A percentile compares a stretch with the other conserved stretches of the same genome.
Conservation (phyloP, 2,113 vertebrate genomes). For the Pituophis catenifer region DNA sequence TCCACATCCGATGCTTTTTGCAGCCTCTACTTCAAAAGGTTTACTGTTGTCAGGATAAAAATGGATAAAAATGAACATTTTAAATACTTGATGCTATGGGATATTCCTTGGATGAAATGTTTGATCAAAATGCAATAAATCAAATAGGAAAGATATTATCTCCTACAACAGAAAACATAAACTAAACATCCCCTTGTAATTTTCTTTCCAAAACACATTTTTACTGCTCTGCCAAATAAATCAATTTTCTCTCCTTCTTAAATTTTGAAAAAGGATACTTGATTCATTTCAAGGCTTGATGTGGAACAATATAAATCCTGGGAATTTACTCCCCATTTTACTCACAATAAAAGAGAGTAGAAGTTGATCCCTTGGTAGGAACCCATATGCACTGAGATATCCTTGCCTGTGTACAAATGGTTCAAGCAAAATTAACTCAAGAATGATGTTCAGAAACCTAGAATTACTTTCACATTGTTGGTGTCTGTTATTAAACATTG, state of each 20-base stretch:
- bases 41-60: not conserved
- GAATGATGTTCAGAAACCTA: constrained; percentile 50
- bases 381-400: constrained; percentile 39
- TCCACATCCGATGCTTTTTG: not conserved
- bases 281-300: not conserved
- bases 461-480: constrained; percentile 31
- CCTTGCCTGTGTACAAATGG: constrained; percentile 44
- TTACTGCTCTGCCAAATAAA: not conserved
- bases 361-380: constrained; percentile 26
- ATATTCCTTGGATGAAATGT: not conserved
- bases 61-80: not conserved
- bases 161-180: not conserved
- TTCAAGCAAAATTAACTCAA: constrained; percentile 52
- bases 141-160: not conserved
- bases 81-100: not conserved
- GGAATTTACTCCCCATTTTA: not conserved
- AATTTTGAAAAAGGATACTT: not conserved
- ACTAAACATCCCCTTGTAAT: not conserved
- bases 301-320: not conserved
- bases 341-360: not conserved
- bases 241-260: not conserved
- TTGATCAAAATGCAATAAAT: not conserved
- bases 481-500: constrained; percentile 46
- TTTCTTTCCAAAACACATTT: not conserved
- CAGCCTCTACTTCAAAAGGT: not conserved